A percentile compares a stretch with the other conserved stretches of the same genome.
Evolutionary conservation across 2,113 vertebrate species (phyloP).

Genomic region (Fregetta grallaria): DNA sequence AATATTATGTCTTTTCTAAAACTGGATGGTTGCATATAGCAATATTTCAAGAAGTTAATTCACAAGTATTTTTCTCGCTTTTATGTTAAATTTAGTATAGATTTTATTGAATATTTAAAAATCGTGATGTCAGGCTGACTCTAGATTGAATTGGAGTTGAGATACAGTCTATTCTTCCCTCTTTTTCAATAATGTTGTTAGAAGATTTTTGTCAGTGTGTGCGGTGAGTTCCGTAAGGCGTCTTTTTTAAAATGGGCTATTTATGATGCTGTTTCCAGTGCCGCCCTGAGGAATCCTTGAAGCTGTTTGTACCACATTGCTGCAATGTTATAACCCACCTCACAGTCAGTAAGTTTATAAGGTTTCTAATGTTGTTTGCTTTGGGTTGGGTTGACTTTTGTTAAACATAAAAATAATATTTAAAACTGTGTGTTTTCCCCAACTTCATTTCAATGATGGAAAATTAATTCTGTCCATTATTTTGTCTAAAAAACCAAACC

Average conservation of each 20-base stretch:
- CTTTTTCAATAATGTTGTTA: neutral
- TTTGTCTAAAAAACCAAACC: neutral
- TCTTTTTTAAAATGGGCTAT: neutral
- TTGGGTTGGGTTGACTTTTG: neutral
- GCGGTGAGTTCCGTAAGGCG: neutral
- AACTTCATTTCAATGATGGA: neutral
- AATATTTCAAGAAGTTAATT: neutral
- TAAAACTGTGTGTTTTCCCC: neutral
- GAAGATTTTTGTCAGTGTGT: neutral
- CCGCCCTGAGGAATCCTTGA: conserved; percentile 91
- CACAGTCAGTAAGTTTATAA: conserved; percentile 87
- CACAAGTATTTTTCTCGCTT: neutral
- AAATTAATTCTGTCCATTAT: neutral
- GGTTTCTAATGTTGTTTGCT: neutral
- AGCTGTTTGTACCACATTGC: conserved; percentile 95
- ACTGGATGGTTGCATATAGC: neutral
- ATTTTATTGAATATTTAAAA: neutral
- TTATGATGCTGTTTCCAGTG: conserved; percentile 81
- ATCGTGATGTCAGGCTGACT: neutral
- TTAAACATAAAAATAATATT: neutral
- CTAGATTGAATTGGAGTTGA: neutral
- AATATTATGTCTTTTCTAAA: neutral
- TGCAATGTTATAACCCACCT: conserved; percentile 92
- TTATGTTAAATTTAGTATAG: neutral
- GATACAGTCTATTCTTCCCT: neutral